phyloP scores from a whole-genome alignment of 2,888 invertebrate genomes.

The Drosophila greeni region DNA sequence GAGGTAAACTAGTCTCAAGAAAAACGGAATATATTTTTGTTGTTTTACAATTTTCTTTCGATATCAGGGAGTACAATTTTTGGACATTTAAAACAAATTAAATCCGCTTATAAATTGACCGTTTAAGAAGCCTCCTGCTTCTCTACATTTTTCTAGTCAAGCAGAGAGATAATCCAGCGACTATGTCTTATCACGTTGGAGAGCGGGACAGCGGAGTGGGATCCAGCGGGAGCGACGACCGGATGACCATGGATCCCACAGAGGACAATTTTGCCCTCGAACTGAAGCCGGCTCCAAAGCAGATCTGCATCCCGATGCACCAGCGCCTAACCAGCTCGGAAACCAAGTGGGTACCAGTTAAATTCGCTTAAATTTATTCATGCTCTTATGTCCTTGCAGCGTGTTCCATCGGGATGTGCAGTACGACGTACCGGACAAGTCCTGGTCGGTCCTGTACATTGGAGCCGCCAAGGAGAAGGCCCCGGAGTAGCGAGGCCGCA shows the following conservation, averaged over 20 bases:
- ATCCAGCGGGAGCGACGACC: conserved; percentile 6
- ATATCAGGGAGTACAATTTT: conserved; percentile 14
- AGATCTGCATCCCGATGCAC: conserved; percentile 53
- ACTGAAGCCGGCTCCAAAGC: conserved; percentile 57
- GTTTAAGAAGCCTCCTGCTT: too few species aligned
- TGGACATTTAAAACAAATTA: conserved; percentile 10
- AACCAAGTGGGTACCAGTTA: neutral
- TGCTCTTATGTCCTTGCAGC: neutral
- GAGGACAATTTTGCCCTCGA: conserved; percentile 47
- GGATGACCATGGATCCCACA: conserved; percentile 9
- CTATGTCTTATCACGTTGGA: conserved; percentile 25
- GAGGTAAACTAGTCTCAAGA: neutral
- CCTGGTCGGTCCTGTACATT: conserved; percentile 62
- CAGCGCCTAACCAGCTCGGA: conserved; percentile 10
- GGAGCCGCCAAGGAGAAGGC: conserved; percentile 47
- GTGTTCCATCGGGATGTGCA: conserved; percentile 8
- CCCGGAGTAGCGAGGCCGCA: conserved; percentile 29
- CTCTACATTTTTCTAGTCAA: too few species aligned
- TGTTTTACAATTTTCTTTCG: conserved; percentile 10
- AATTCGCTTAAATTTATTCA: neutral
- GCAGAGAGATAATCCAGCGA: too few species aligned
- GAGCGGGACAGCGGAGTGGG: neutral
- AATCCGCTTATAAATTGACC: conserved; percentile 6
- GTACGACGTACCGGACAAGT: conserved; percentile 61
- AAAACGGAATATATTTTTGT: neutral